These are phyloP conservation scores for Glossosoma conforme DNA, from an alignment of 1,140 invertebrate genomes.

Conservation along the genomic window DNA sequence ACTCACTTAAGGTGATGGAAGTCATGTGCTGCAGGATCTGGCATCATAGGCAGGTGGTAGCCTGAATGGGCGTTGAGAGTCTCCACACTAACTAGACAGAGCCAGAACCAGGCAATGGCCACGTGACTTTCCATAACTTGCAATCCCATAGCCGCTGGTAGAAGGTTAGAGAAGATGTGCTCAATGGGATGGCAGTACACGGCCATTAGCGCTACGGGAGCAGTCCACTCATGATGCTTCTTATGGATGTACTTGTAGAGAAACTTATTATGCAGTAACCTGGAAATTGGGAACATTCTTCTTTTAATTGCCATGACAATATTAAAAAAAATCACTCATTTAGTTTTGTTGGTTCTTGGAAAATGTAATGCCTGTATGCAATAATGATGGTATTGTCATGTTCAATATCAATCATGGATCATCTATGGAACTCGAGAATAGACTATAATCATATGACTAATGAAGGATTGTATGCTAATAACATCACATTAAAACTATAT, in stretches of 20 bases:
- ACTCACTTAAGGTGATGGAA: too few relatives aligned
- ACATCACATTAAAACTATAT: too few relatives aligned
- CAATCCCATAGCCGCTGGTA: constrained; percentile 76
- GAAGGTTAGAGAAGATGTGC: constrained; percentile 75
- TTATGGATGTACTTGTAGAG: constrained; percentile 84
- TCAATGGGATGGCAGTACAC: constrained; percentile 85
- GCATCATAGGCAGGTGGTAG: constrained; percentile 83
- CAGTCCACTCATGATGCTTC: constrained; percentile 81
- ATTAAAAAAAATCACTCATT: too few relatives aligned
- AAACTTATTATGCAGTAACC: constrained; percentile 67
- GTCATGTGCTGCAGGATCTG: constrained; percentile 83
- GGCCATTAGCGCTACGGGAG: constrained; percentile 74
- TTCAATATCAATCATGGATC: too few relatives aligned
- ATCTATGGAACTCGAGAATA: too few relatives aligned
- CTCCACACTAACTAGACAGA: constrained; percentile 69
- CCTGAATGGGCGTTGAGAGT: constrained; percentile 83
- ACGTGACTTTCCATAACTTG: constrained; percentile 77
- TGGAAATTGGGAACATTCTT: too few relatives aligned
- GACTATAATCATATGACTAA: too few relatives aligned
- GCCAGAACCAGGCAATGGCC: constrained; percentile 78
- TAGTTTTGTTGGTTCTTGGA: too few relatives aligned
- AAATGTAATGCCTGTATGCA: too few relatives aligned
- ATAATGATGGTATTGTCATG: too few relatives aligned
- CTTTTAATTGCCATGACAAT: too few relatives aligned
- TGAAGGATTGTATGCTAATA: too few relatives aligned